Evolutionary conservation across 2,113 vertebrate species (phyloP), one percentile per base, ranked within the genome.

Genomic region (Rhineura floridana): DNA sequence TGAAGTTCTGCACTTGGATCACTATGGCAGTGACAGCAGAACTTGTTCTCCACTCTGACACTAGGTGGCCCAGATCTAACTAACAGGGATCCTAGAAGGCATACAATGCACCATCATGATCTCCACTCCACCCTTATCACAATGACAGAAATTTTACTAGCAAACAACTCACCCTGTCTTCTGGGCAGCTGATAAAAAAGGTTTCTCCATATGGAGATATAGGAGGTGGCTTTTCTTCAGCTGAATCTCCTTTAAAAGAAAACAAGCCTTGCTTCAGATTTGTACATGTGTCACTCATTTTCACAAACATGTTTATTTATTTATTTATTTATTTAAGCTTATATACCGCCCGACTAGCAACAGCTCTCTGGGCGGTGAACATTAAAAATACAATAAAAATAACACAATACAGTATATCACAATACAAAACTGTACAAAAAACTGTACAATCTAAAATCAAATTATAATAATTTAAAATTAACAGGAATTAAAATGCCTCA

Each of bases 201-300:
- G 97, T 97, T 94, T 99, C 98, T 86, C 98, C 98, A 83, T 99
- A 99, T 19, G 98, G 98, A 94, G 95, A 96, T 77, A 99, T 98
- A 42, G 96, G 87, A 5, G 94, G 94, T 93, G 94, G 92, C 52
- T 96, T 96, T 93, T 96, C 97, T 91, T 96, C 96, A 90, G 82
- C 90, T 90, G 81, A 84, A 93, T 65, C 30, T 90, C 94, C 96
- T 97, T 93, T 87, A 91, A 87, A 63, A 90, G 78, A 90, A 59
- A 92, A 93, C 6, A 79, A 65, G 30, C 25, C 6, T 46, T 46
- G 30, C 12, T 77, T 63, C 39, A 73, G 11, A 65, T 36, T 17
- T 12, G 39, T 17, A 63, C 19, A 62, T n/a, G 7, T 15, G 52
- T 78, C 62, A 69, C 46, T 36, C 44, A 15, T 1, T 80, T 42